Base-by-base conservation (phyloP, 2,888 invertebrate genomes). In the Limenitis camilla region DNA sequence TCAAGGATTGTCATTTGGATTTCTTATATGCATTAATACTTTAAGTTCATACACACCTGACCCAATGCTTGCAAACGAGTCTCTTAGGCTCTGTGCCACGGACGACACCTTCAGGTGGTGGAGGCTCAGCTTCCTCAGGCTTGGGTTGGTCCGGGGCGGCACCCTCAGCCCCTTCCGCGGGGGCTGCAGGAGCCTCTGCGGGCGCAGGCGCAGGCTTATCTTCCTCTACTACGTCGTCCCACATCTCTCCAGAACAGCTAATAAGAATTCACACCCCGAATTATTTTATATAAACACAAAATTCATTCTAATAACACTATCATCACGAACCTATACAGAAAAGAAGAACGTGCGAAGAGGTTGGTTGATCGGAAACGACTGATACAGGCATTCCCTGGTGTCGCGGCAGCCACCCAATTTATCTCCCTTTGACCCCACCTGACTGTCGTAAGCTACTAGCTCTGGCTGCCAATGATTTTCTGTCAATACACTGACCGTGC, bases 51-150 rank as follows among this genome's bases (percentile, higher is more conserved):
- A 19, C 71, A 71, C 79, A 92, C 90, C 95, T 91, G 72, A 93
- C 94, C 95, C 95, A 96, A 72, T 95, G 94, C 73, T 91, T 92
- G 84, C 92, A 93, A 61, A 94, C 87, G 50, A 94, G 88, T 65
- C 92, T 90, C 66, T 90, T 92, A 63, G 92, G 91, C 64, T 91
- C 89, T 61, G 68, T 83, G 74, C 79, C 89, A 75, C 71, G 70
- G 56, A 73, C 72, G 56, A 87, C 72, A 54, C 67, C 71, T 51
- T 81, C 88, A 5, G 86, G 79, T 27, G 76, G 78, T 3, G 78
- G 85, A 2, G 78, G 81, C 43, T 83, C 88, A 2, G 85, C 89
- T 36, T 71, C 84, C 47, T 76, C 89, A 6, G 79, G 76, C 31
- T 74, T 77, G 40, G 77, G 83, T 36, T 74, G 88, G 9, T 68